Evolutionary conservation across 1,140 invertebrate genomes (phyloP).

Genomic region (Chionoecetes opilio): DNA sequence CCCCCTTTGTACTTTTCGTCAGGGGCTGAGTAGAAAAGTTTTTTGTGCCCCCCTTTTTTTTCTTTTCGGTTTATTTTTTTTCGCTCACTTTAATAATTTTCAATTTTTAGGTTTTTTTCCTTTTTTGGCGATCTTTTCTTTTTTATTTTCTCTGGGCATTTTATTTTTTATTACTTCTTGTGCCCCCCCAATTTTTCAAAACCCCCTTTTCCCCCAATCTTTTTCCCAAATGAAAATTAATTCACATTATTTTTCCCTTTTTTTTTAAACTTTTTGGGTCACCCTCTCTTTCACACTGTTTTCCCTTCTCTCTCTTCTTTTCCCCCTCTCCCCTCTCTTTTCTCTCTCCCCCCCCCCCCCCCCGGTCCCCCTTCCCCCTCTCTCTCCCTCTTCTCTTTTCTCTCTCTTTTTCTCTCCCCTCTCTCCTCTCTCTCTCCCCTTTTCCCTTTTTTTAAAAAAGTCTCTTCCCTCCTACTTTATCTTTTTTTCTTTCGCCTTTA

Average conservation of each 20-base stretch:
- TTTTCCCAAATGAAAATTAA: too few species aligned
- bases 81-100: neutral
- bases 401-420: neutral
- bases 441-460: neutral
- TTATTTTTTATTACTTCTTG: neutral
- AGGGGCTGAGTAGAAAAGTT: too few species aligned
- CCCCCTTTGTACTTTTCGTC: neutral
- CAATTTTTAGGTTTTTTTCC: neutral
- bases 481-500: neutral
- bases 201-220: too few species aligned
- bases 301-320: neutral
- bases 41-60: too few species aligned
- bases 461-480: neutral
- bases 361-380: neutral
- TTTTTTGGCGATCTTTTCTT: neutral
- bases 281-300: too few species aligned
- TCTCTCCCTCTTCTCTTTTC: neutral
- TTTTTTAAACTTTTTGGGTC: too few species aligned
- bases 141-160: neutral
- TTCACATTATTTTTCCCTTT: too few species aligned
- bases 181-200: too few species aligned
- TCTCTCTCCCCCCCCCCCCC: too few species aligned
- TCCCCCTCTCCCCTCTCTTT: too few species aligned
- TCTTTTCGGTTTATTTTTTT: too few species aligned
- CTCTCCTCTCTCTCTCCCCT: neutral